Base-by-base conservation (phyloP, 2,797 vertebrate genomes). In the Sebastes iracundus region DNA sequence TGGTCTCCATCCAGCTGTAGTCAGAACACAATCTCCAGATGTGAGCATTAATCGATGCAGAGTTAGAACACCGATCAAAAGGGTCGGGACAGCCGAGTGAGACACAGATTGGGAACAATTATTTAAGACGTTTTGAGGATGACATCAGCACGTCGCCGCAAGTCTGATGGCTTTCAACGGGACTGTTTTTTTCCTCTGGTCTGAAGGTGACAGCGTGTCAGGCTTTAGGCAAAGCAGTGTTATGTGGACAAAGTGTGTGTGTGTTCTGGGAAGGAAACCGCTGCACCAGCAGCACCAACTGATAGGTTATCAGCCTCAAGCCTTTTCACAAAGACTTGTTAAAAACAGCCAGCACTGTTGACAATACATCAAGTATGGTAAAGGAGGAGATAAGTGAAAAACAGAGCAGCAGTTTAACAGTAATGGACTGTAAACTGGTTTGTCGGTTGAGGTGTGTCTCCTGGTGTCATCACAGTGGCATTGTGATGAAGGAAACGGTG, bases 231-330 rank as follows among this genome's bases (percentile, higher is more conserved):
- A 55, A 5, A 77, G 70, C 33, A 62, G 66, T 67, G 52, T 73
- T 67, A 61, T 77, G 80, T 49, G 66, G 59, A 73, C 58, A 68
- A 42, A 42, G 28, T 65, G 25, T 49, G 73, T 82, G 38, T 79
- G 61, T 32, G 23, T 67, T 83, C 76, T 88, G 70, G 76, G 80
- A 83, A 91, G 89, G 92, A 93, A 94, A 90, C 86, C 23, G 14
- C 86, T 52, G 73, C 84, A 77, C 22, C 82, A 83, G 88, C 81
- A 85, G 87, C 63, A 60, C 30, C 1, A 13, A 13, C 90, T 93
- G 93, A 94, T 94, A 93, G 69, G 87, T 88, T 94, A 94, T 94
- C 94, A 90, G 91, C 70, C 62, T 73, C 60, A 1, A 67, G 76
- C 76, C 30, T 62, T 55, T 55, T 78, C 75, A 90, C 80, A 89